Percentiles rank a stretch among this genome's conserved stretches.
Conservation (phyloP, 2,888 invertebrate species). For the Chrysodeixis includens region DNA sequence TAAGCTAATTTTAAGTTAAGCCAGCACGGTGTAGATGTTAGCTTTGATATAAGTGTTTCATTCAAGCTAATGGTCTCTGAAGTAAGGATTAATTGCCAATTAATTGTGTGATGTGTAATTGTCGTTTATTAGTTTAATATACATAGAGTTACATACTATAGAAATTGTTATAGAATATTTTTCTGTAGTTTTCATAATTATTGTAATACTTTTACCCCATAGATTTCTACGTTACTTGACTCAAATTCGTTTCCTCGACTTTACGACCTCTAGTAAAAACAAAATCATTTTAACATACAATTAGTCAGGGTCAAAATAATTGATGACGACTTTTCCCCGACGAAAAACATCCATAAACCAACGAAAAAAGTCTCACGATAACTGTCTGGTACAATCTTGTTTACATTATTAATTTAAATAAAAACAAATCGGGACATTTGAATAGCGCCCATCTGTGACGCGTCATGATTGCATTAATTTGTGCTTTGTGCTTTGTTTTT, state of each 20-base stretch:
- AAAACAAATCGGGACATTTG: slow-evolving; percentile 49
- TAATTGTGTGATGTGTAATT: background rate
- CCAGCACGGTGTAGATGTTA: background rate
- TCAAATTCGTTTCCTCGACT: too few relatives aligned
- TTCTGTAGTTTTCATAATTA: too few relatives aligned
- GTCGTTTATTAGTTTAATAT: too few relatives aligned
- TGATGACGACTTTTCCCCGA: background rate
- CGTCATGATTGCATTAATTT: slow-evolving; percentile 69
- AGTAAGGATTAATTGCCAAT: background rate
- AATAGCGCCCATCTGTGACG: slow-evolving; percentile 59
- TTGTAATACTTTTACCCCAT: too few relatives aligned
- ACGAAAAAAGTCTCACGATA: slow-evolving; percentile 3
- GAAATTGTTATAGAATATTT: too few relatives aligned
- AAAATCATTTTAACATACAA: too few relatives aligned
- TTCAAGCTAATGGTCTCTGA: background rate
- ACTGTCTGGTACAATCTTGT: slow-evolving; percentile 31
- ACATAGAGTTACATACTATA: too few relatives aligned
- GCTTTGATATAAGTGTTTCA: background rate
- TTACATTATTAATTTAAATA: slow-evolving; percentile 51
- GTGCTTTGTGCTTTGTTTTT: slow-evolving; percentile 69
- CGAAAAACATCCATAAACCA: background rate
- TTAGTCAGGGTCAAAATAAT: background rate
- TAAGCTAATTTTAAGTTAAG: slow-evolving; percentile 10
- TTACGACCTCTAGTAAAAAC: too few relatives aligned
- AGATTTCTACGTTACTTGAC: too few relatives aligned